These are phyloP conservation scores for Onychostruthus taczanowskii DNA, from an alignment of 2,113 vertebrate species.

Conservation along the genomic window DNA sequence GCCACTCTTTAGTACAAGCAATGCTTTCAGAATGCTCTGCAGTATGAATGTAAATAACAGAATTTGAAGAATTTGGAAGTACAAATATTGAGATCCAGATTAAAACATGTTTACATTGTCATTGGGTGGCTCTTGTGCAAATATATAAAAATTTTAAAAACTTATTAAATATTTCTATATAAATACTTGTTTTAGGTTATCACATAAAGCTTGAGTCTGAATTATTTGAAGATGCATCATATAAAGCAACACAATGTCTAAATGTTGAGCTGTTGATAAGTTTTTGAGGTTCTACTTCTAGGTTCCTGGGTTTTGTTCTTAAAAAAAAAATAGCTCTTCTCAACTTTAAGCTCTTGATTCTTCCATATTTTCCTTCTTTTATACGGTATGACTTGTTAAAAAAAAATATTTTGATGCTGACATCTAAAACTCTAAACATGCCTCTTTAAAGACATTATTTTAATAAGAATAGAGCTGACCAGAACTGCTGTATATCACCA, in stretches of 20 bases:
- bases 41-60: not conserved
- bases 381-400: not conserved
- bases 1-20: not conserved
- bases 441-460: not conserved
- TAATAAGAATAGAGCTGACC: not conserved
- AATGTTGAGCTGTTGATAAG: not conserved
- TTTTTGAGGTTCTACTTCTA: not conserved
- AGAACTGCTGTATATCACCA: not conserved
- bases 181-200: not conserved
- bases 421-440: not conserved
- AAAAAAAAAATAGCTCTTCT: not conserved
- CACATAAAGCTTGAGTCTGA: not conserved
- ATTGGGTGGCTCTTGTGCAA: not conserved
- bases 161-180: not conserved
- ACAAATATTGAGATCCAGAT: not conserved
- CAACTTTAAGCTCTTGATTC: not conserved
- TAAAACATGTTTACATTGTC: not conserved
- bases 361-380: not conserved
- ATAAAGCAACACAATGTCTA: not conserved
- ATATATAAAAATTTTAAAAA: not conserved
- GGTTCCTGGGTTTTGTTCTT: not conserved
- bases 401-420: not conserved
- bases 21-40: not conserved
- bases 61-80: not conserved
- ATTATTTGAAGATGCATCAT: not conserved